phyloP scores from a whole-genome alignment of 2,113 vertebrate genomes.

The Platysteira castanea region DNA sequence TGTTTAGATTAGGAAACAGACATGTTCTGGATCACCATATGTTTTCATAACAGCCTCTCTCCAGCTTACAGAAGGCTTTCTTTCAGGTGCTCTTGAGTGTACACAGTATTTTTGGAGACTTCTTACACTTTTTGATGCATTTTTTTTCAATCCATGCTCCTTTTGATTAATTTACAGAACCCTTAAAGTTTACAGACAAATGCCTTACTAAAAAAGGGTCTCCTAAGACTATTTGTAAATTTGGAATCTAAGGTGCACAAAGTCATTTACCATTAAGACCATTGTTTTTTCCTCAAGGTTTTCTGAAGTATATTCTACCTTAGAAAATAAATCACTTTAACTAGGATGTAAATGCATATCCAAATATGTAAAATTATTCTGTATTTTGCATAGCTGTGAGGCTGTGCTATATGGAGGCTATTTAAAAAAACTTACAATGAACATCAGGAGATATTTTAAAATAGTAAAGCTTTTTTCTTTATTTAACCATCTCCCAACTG shows the following conservation, averaged over 20 bases:
- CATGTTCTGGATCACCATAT: not conserved
- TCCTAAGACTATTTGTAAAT: not conserved
- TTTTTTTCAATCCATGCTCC: not conserved
- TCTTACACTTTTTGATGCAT: not conserved
- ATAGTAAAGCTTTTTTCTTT: not conserved
- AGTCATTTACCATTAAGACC: not conserved
- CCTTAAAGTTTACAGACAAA: rapidly evolving
- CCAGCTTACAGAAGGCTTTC: not conserved
- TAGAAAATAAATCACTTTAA: not conserved
- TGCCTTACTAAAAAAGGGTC: not conserved
- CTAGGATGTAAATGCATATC: not conserved
- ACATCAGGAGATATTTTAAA: not conserved
- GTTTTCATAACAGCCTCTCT: not conserved
- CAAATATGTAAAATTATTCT: slow-evolving; percentile 14
- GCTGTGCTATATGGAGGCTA: not conserved
- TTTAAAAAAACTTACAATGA: not conserved
- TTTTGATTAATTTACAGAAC: not conserved
- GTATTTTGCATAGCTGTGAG: not conserved
- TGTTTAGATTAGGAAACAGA: not conserved
- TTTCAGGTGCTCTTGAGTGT: not conserved
- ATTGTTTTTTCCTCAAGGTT: not conserved
- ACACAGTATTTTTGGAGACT: not conserved
- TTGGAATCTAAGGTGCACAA: not conserved
- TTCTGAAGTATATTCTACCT: not conserved
- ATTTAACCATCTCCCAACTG: not conserved